phyloP scores from a whole-genome alignment of 2,797 vertebrate genomes.

The Enoplosus armatus region DNA sequence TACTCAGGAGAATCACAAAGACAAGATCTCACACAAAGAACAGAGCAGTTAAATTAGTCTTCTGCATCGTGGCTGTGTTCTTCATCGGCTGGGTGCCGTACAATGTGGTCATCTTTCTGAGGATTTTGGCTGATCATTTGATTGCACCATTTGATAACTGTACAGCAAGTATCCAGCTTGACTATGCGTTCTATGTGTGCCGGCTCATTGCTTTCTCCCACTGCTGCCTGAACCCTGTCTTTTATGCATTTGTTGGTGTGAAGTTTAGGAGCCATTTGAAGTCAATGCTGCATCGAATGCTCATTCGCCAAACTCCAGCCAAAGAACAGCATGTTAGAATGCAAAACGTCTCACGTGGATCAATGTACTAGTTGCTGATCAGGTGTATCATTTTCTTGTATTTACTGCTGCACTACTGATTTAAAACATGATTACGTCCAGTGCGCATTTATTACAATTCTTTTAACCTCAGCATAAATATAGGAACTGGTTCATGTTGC shows the following conservation, averaged over 20 bases:
- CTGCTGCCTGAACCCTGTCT: slow-evolving; percentile 94
- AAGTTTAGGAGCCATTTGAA: slow-evolving; percentile 92
- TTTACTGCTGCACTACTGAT: not conserved
- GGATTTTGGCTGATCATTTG: slow-evolving; percentile 65
- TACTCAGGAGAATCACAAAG: slow-evolving; percentile 84
- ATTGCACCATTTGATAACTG: slow-evolving; percentile 68
- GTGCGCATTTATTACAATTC: not conserved
- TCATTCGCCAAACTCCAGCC: slow-evolving; percentile 15
- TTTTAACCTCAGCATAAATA: not conserved
- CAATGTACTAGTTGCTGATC: slow-evolving; percentile 63
- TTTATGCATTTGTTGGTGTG: slow-evolving; percentile 92
- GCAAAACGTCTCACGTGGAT: slow-evolving; percentile 67
- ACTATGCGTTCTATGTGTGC: slow-evolving; percentile 83
- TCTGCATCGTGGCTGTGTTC: slow-evolving; percentile 89
- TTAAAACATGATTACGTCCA: not conserved
- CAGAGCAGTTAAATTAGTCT: slow-evolving; percentile 90
- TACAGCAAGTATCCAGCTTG: slow-evolving; percentile 55
- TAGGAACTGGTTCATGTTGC: not conserved
- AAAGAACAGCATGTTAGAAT: slow-evolving; percentile 36
- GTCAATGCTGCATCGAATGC: slow-evolving; percentile 58
- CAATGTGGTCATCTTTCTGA: slow-evolving; percentile 89
- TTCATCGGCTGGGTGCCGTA: slow-evolving; percentile 95
- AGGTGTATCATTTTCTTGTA: not conserved
- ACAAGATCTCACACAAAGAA: slow-evolving; percentile 85
- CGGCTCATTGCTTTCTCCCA: slow-evolving; percentile 91